Evolutionary conservation across 2,888 invertebrate species (phyloP), one percentile per base, ranked within the genome.

Genomic region (Andrena dorsata): DNA sequence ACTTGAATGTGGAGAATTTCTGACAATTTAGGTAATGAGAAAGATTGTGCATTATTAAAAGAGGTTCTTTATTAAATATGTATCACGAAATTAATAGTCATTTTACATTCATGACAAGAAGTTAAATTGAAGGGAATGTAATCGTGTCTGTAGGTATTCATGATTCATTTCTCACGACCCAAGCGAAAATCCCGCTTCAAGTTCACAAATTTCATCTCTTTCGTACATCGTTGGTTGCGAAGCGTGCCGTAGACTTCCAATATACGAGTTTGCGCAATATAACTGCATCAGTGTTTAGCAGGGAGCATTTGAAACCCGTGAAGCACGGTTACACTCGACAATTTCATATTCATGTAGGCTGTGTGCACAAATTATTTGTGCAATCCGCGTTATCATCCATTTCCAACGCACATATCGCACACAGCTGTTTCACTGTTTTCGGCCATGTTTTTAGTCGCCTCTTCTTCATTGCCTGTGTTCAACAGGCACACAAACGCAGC

Each of bases 331-430:
- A 35, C 41, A 16, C n/a, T 16, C 56, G 63, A 32, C 74, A 66
- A 60, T 75, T 76, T 66, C 76, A 53, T 61, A 75, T 61, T 66
- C 61, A 53, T 49, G 60, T 60, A n/a, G 60, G 49, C 66, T 73
- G 13, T 16, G 30, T 13, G 13, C 30, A 41, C 58, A 51, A 77
- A 76, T 51, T 41, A 30, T 53, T 61, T 41, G 23, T 51, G 13
- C n/a, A 51, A 2, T 28, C n/a, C 10, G 35, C 49, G 16, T 51
- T 35, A 41, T 51, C 60, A 20, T 61, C 41, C 41, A 66, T 75
- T 75, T 35, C 35, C 16, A 5, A 35, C 60, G 1, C 23, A 13
- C 30, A 13, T 20, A n/a, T 32, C 7, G 13, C 30, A n/a, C 47
- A 41, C 53, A 20, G 51, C 16, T 23, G 23, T 30, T 47, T 23